These are phyloP conservation scores for Acrossocheilus fasciatus DNA, from an alignment of 2,797 vertebrate genomes.

Conservation along the genomic window DNA sequence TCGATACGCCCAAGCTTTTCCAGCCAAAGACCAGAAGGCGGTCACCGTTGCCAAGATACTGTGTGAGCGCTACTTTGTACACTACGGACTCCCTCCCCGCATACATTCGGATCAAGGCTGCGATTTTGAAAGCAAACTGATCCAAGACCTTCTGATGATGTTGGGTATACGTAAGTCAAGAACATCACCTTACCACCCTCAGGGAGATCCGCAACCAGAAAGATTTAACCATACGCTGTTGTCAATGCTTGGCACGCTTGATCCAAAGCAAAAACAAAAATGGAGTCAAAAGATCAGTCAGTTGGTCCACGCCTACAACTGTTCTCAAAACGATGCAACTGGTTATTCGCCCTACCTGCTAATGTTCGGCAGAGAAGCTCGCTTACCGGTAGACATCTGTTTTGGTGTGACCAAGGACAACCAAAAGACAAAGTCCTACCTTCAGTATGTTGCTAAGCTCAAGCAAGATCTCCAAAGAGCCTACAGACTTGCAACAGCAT, in stretches of 20 bases:
- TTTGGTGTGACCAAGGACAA: not conserved
- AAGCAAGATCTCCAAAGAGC: not conserved
- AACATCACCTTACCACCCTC: not conserved
- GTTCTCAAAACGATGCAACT: not conserved
- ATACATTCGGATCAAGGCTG: not conserved
- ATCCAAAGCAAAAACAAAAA: not conserved
- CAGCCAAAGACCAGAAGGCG: not conserved
- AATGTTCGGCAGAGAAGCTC: not conserved
- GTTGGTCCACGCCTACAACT: not conserved
- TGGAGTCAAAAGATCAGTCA: conserved; percentile 10
- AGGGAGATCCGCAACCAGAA: not conserved
- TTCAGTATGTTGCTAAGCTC: conserved; percentile 11
- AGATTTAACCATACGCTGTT: not conserved
- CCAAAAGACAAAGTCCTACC: not conserved
- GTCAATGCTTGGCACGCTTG: not conserved
- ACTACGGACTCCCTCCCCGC: not conserved
- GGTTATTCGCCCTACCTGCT: not conserved
- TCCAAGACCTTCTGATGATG: not conserved
- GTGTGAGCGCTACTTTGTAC: not conserved
- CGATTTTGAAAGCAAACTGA: not conserved
- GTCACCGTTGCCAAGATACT: not conserved
- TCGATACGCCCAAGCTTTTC: not conserved
- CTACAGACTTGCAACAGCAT: not conserved
- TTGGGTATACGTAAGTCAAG: not conserved
- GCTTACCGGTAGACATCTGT: not conserved